These are phyloP conservation scores for Trogon melanurus DNA, from an alignment of 2,113 vertebrate species.

Conservation along the genomic window DNA sequence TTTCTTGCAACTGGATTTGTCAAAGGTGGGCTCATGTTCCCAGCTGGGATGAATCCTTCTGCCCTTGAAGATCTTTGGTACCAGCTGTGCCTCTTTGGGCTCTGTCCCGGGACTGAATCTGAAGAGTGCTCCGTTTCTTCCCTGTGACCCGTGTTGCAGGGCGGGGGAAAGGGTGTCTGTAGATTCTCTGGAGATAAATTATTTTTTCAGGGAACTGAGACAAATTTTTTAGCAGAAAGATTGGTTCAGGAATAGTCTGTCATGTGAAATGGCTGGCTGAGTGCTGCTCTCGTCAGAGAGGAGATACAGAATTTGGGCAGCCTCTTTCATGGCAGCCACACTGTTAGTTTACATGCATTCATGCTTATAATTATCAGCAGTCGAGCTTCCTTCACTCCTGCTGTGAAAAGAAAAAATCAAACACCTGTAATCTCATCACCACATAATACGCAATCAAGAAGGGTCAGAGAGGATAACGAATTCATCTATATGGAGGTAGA, in stretches of 20 bases:
- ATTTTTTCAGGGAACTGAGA: background rate
- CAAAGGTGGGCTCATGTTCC: background rate
- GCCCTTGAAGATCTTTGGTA: background rate
- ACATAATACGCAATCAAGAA: background rate
- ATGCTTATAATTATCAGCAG: background rate
- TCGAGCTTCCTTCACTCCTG: background rate
- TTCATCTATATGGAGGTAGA: background rate
- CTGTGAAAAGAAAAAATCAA: background rate
- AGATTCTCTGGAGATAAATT: background rate
- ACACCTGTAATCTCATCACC: background rate
- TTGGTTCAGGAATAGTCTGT: background rate
- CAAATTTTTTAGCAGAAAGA: background rate
- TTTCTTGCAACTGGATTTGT: background rate
- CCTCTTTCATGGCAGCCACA: background rate
- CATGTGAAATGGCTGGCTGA: background rate
- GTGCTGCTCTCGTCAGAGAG: background rate
- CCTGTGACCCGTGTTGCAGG: background rate
- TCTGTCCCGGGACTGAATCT: background rate
- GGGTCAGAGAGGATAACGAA: background rate
- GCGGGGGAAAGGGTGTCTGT: background rate
- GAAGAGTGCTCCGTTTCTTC: background rate
- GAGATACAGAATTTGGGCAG: background rate
- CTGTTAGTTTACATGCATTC: background rate
- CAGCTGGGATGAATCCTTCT: background rate
- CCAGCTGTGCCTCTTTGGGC: background rate